phyloP scores from a whole-genome alignment of 2,113 vertebrate species.

The Scolopax mira region DNA sequence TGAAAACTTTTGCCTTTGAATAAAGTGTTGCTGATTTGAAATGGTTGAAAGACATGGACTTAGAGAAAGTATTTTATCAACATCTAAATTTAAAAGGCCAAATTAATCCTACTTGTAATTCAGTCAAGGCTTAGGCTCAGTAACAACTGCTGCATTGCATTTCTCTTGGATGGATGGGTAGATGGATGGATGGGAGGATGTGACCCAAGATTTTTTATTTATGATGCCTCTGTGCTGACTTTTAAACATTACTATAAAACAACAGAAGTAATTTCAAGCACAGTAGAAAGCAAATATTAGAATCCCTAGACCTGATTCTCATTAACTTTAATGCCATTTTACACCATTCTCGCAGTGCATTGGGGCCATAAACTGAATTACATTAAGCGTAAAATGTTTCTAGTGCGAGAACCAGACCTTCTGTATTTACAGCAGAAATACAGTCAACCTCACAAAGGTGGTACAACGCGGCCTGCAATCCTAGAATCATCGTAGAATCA shows the following conservation, averaged over 20 bases:
- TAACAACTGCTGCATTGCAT: not conserved
- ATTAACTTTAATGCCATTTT: conserved; percentile 41
- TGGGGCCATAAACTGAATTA: conserved; percentile 37
- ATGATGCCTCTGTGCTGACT: not conserved
- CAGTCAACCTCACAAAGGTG: not conserved
- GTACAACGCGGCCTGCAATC: fast-evolving
- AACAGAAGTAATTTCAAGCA: not conserved
- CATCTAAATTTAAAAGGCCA: not conserved
- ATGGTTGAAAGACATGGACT: not conserved
- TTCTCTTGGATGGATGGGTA: not conserved
- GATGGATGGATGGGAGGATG: not conserved
- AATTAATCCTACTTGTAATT: not conserved
- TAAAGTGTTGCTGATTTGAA: not conserved
- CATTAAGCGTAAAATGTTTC: not conserved
- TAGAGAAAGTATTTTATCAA: not conserved
- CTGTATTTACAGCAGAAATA: not conserved
- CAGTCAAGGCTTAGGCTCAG: not conserved
- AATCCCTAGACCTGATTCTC: conserved; percentile 31
- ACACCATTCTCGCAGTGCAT: not conserved
- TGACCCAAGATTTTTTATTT: not conserved
- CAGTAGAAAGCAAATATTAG: conserved; percentile 32
- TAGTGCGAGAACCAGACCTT: not conserved
- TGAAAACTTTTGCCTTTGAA: not conserved
- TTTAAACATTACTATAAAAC: conserved; percentile 10
- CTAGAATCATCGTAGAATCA: not conserved